A percentile compares a stretch with the other conserved stretches of the same genome.
phyloP scores from a whole-genome alignment of 2,113 vertebrate species.

The Amazona vittata region DNA sequence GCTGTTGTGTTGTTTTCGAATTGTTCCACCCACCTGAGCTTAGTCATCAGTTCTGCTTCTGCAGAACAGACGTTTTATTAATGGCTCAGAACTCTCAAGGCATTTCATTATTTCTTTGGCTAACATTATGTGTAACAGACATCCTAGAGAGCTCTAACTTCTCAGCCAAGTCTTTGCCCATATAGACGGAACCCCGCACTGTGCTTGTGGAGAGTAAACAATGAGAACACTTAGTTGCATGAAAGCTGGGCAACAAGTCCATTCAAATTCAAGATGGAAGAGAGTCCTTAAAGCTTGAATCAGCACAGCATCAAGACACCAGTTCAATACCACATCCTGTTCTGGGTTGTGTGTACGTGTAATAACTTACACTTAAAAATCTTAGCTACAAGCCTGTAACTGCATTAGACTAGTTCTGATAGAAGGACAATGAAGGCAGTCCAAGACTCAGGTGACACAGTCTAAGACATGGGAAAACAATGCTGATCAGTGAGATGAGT shows the following conservation, averaged over 20 bases:
- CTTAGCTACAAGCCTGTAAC: not conserved
- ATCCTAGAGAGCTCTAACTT: not conserved
- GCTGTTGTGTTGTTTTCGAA: not conserved
- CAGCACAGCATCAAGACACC: not conserved
- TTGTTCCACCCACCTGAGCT: not conserved
- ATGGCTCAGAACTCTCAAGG: not conserved
- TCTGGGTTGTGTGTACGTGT: not conserved
- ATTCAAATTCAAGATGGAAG: not conserved
- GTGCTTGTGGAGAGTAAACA: not conserved
- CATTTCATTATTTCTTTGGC: not conserved
- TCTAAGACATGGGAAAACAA: not conserved
- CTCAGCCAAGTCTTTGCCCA: not conserved
- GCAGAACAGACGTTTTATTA: not conserved
- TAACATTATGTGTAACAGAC: not conserved
- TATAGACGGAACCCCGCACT: not conserved
- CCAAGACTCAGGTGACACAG: not conserved
- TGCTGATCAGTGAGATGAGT: not conserved
- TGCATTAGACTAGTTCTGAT: not conserved
- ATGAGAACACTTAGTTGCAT: not conserved
- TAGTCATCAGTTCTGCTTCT: not conserved
- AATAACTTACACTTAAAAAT: not conserved
- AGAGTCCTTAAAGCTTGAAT: not conserved
- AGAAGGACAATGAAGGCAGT: not conserved
- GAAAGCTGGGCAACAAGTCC: not conserved
- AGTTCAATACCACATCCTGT: not conserved